A percentile compares a stretch with the other conserved stretches of the same genome.
Conservation (phyloP, 2,888 invertebrate genomes). For the Petrolisthes manimaculis region DNA sequence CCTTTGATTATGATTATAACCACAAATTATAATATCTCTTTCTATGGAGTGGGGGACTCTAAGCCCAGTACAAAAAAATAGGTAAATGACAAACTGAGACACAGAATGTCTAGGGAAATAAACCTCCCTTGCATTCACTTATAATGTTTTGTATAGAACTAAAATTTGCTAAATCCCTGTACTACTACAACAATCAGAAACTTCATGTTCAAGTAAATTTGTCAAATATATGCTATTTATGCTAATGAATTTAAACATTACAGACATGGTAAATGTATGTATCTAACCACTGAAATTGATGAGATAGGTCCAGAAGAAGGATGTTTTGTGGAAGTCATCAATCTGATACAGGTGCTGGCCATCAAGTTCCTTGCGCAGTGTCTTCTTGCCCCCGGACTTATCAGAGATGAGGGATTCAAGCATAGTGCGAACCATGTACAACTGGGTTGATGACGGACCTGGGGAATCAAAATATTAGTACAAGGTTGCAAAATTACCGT, state of each 20-base stretch:
- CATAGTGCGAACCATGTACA: conserved; percentile 99
- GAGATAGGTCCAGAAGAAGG: conserved; percentile 96
- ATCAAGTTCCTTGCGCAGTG: conserved; percentile 95
- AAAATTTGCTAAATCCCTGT: not conserved
- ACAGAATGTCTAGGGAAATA: no score
- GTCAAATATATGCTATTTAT: conserved; percentile 17
- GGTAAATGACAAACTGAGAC: no score
- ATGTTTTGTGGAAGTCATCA: conserved; percentile 94
- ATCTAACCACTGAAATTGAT: conserved; percentile 87
- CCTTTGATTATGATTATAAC: no score
- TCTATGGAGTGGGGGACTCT: no score
- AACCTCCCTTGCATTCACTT: no score
- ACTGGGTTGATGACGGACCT: conserved; percentile 91
- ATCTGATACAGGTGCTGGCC: conserved; percentile 92
- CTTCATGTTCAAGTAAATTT: not conserved
- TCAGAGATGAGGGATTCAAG: conserved; percentile 97
- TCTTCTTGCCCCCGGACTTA: conserved; percentile 94
- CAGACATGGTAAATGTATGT: not conserved
- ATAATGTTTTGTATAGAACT: no score
- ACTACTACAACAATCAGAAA: conserved; percentile 29
- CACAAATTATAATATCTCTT: no score
- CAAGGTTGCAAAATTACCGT: no score
- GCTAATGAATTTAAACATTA: not conserved
- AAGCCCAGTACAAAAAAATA: no score
- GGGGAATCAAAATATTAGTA: conserved; percentile 32